Evolutionary conservation across 1,140 invertebrate genomes (phyloP), one percentile per base, ranked within the genome.

Genomic region (Eriosoma lanigerum): DNA sequence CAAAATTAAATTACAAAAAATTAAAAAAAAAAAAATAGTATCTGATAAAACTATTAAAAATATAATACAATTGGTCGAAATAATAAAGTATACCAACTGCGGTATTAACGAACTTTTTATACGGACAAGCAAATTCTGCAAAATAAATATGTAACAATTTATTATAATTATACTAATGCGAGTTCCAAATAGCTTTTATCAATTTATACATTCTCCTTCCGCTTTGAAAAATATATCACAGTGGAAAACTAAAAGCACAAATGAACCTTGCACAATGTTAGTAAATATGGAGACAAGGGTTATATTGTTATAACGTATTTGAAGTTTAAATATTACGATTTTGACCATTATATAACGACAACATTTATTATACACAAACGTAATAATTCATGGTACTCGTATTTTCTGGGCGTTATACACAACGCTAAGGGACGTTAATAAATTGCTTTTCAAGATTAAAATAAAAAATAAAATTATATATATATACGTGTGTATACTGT

Each of bases 391-490:
- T 26, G 21, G 54, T 48, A n/a, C 38, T 46, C 44, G 56, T 60
- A 52, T 60, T 78, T 58, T 38, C 56, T 78, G 54, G 54, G 54
- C 75, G 54, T 78, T 52, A 72, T 52, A 72, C 48, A 52, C 68
- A 72, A 72, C 26, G 13, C 52, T 56, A 38, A 75, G 21, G 52
- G 72, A 76, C 72, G 32, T 76, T 38, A 76, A 76, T 58, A 58
- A 76, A 76, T 58, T 76, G 52, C 72, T 76, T 58, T 76, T 38
- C 29, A 48, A 76, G 72, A 76, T 76, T 75, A 56, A 75, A 75
- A 62, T 29, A 62, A 56, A 73, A 54, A 1, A 62, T 29, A 62
- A 13, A 60, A n/a, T n/a, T 60, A 66, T 15, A 66, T 44, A 66
- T 62, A 32, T 29, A 13, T 32, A 38, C 6, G 13, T 46, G n/a